These are phyloP conservation scores for Mesoclemmys tuberculata DNA, from an alignment of 2,113 vertebrate species.

Conservation along the genomic window DNA sequence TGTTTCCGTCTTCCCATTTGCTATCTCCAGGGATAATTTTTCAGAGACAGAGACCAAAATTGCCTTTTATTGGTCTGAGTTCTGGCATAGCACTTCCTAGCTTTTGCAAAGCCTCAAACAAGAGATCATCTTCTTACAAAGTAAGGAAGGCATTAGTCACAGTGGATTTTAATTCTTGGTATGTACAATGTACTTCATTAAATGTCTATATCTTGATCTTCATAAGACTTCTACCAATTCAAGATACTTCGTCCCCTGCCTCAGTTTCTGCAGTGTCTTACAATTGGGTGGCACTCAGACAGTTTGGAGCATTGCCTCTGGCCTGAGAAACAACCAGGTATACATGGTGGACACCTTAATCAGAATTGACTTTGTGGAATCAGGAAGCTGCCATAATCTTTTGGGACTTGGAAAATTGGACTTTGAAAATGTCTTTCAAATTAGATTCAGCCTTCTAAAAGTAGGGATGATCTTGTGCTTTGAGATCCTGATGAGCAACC, in stretches of 20 bases:
- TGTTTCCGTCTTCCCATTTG: not conserved
- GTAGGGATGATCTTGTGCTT: not conserved
- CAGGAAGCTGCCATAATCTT: rapidly evolving
- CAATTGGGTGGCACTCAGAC: not conserved
- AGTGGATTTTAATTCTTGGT: not conserved
- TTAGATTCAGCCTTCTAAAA: not conserved
- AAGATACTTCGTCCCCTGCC: not conserved
- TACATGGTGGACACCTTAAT: not conserved
- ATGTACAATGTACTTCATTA: not conserved
- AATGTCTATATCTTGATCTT: not conserved
- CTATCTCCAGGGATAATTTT: not conserved
- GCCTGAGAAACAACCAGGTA: not conserved
- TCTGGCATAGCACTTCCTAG: not conserved
- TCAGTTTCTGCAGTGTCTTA: not conserved
- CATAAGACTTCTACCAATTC: not conserved
- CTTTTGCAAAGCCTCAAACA: not conserved
- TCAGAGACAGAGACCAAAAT: not conserved
- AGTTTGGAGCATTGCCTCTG: not conserved
- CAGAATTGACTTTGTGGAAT: rapidly evolving
- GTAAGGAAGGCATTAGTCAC: not conserved
- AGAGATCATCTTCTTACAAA: not conserved
- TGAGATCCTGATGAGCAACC: rapidly evolving
- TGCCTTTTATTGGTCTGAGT: not conserved
- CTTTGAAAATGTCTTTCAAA: rapidly evolving
- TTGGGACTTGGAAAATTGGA: not conserved